Base-by-base conservation (phyloP, 37 sponge, comb jelly and placozoan genomes). In the Aphrocallistes beatrix region DNA sequence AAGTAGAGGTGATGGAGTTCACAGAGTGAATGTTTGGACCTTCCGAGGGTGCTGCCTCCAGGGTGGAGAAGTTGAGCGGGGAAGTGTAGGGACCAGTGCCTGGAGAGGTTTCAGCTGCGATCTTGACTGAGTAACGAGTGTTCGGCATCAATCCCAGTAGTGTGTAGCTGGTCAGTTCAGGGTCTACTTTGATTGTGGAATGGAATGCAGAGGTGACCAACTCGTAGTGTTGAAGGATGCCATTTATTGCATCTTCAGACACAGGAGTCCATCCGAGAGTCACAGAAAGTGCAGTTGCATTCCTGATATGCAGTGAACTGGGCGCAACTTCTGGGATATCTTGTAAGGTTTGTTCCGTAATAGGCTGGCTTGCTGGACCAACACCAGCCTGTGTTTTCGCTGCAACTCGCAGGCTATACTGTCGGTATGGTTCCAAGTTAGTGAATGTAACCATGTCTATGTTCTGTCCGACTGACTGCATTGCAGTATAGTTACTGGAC, bases 51-150 rank as follows among this genome's bases (percentile, higher is more conserved):
- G 75, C 75, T 60, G 10, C 75, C n/a, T 60, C 75, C 25, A 19
- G 25, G 8, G 75, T 60, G 34, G 75, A 25, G 34, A 60, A 60
- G 75, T 60, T 60, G 3, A 60, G 75, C 34, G 34, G 34, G 21
- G 75, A 1, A 13, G 75, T 60, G 75, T 60, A 60, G 6, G 75
- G 75, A 60, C 75, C 75, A 19, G 75, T 60, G 25, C 75, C 75
- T 21, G 75, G 75, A 32, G 75, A 60, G 8, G 75, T 60, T 60
- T 60, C 75, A 60, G 75, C 75, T 60, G 75, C 75, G 25, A 60
- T 60, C 34, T 6, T 60, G 8, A 60, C 34, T 60, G 75, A 60
- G 75, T 60, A 60, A 3, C n/a, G 32, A 60, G 75, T 60, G 34
- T 60, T 60, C n/a, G 75, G 75, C 34, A 28, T 32, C n/a, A 60